Evolutionary conservation across 2,797 vertebrate species (phyloP).

Genomic region (Sebastes iracundus): DNA sequence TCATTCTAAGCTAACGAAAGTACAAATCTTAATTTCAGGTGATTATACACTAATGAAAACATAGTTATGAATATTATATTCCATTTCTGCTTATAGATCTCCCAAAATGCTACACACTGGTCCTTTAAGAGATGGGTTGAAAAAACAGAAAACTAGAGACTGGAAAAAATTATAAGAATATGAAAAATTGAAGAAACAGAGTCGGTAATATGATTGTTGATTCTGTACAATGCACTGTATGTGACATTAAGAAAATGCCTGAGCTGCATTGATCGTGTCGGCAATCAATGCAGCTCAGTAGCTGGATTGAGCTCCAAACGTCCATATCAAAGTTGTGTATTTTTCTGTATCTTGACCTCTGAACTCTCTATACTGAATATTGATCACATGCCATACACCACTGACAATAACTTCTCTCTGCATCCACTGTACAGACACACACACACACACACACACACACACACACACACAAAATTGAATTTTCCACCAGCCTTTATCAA

Average conservation of each 20-base stretch:
- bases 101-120: too few relatives aligned
- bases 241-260: conserved; percentile 51
- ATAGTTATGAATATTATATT: too few relatives aligned
- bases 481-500: conserved; percentile 42
- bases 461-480: conserved; percentile 40
- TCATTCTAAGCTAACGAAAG: too few relatives aligned
- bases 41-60: too few relatives aligned
- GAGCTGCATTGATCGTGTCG: background rate
- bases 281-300: conserved; percentile 2
- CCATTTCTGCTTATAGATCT: too few relatives aligned
- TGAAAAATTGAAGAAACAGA: background rate
- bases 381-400: conserved; percentile 44
- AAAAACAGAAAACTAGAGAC: too few relatives aligned
- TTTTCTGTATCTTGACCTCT: conserved; percentile 28
- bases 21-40: too few relatives aligned
- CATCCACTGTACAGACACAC: background rate
- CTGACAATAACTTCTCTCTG: conserved; percentile 41
- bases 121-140: too few relatives aligned
- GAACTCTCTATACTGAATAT: conserved; percentile 54
- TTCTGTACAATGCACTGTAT: background rate
- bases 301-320: conserved; percentile 26
- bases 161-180: too few relatives aligned
- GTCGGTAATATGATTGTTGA: background rate
- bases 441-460: background rate
- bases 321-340: conserved; percentile 25